Conservation (phyloP, 2,888 invertebrate genomes). For the Agrotis clavis region DNA sequence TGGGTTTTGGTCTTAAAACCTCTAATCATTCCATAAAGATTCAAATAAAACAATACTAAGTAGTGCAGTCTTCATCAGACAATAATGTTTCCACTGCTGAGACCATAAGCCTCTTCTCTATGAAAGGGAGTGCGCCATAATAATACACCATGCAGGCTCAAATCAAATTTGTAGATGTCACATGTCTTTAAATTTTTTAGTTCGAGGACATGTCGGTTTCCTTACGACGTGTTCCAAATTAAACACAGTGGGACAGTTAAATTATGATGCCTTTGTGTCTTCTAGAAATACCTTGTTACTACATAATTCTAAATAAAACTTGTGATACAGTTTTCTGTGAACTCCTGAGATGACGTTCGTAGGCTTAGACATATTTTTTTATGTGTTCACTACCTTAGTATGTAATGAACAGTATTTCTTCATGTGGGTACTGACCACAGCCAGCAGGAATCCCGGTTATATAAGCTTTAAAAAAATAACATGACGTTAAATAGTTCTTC, state of each 20-base stretch:
- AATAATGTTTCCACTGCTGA: too few species aligned
- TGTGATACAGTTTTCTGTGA: conserved; percentile 38
- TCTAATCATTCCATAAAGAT: neutral
- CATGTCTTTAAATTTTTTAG: too few species aligned
- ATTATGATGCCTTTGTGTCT: neutral
- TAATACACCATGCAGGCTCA: too few species aligned
- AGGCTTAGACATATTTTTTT: conserved; percentile 1
- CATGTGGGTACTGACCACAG: too few species aligned
- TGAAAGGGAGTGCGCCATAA: too few species aligned
- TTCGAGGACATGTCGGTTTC: too few species aligned
- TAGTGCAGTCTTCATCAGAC: too few species aligned
- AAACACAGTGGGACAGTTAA: neutral
- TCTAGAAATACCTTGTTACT: conserved; percentile 22
- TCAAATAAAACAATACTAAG: neutral
- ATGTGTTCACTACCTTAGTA: neutral
- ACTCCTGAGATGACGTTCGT: conserved; percentile 15
- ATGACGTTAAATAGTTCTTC: neutral
- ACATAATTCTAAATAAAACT: conserved; percentile 21
- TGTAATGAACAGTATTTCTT: neutral
- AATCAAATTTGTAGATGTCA: too few species aligned
- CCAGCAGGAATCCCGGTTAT: conserved; percentile 9
- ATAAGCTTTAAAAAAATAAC: neutral
- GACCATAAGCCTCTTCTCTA: too few species aligned
- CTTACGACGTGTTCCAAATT: too few species aligned
- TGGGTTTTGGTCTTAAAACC: neutral